phyloP scores from a whole-genome alignment of 2,888 invertebrate genomes.

The Scaptomyza caliginosa region DNA sequence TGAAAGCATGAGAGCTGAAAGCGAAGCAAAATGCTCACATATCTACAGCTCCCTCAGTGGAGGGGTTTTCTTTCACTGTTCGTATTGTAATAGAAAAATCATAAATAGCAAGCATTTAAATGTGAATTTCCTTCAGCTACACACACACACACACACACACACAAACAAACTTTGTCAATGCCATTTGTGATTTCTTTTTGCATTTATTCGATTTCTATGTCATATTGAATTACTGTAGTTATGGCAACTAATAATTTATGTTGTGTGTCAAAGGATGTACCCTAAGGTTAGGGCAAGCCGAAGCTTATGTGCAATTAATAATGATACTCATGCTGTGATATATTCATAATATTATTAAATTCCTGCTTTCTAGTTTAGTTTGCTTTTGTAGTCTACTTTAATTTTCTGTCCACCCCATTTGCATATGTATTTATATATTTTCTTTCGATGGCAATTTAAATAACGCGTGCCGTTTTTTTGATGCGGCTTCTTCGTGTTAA shows the following conservation, averaged over 20 bases:
- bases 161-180: slow-evolving; percentile 14
- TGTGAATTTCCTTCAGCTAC: slow-evolving; percentile 13
- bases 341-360: too few species aligned
- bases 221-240: slow-evolving; percentile 52
- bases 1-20: slow-evolving; percentile 19
- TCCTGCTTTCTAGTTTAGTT: too few species aligned
- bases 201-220: slow-evolving; percentile 56
- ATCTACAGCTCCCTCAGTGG: slow-evolving; percentile 14
- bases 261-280: neutral
- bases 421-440: neutral
- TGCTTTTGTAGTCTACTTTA: neutral
- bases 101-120: slow-evolving; percentile 52
- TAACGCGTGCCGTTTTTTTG: slow-evolving; percentile 1
- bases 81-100: slow-evolving; percentile 45
- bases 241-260: slow-evolving; percentile 36
- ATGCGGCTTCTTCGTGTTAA: slow-evolving; percentile 41
- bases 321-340: neutral
- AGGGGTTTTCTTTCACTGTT: neutral
- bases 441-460: neutral
- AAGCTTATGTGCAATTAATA: neutral
- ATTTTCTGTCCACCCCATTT: neutral
- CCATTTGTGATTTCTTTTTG: slow-evolving; percentile 46
- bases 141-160: neutral
- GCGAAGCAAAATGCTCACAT: slow-evolving; percentile 29
- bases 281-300: neutral